Percentiles rank a stretch among this genome's conserved stretches.
These are phyloP conservation scores for Toxonevra muliebris DNA, from an alignment of 2,888 invertebrate species.

Conservation along the genomic window DNA sequence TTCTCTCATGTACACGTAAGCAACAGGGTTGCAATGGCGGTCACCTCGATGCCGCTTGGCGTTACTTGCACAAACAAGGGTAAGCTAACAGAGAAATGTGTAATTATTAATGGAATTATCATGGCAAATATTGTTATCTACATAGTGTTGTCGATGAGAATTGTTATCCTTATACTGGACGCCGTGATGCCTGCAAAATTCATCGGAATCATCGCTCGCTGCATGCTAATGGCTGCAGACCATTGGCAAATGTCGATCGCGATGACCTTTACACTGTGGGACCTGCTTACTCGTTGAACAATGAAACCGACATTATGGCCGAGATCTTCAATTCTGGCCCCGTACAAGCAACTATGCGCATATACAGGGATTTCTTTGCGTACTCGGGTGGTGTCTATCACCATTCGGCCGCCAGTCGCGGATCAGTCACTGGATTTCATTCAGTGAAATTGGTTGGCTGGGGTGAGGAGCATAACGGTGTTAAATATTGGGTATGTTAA, in stretches of 20 bases:
- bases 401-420: slow-evolving; percentile 69
- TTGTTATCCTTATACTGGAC: slow-evolving; percentile 84
- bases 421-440: slow-evolving; percentile 79
- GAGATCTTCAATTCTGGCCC: slow-evolving; percentile 92
- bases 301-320: slow-evolving; percentile 87
- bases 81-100: slow-evolving; percentile 55
- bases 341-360: slow-evolving; percentile 91
- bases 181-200: slow-evolving; percentile 73
- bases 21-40: slow-evolving; percentile 90
- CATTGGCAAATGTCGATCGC: slow-evolving; percentile 65
- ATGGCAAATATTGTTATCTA: neutral
- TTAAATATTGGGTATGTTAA: slow-evolving; percentile 85
- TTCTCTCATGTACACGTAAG: slow-evolving; percentile 84
- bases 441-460: slow-evolving; percentile 93
- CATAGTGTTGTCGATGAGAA: slow-evolving; percentile 82
- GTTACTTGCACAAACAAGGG: slow-evolving; percentile 82
- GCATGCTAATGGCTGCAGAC: slow-evolving; percentile 68
- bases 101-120: no score
- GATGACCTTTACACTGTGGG: slow-evolving; percentile 76
- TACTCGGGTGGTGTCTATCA: slow-evolving; percentile 87
- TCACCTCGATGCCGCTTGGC: slow-evolving; percentile 91
- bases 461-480: slow-evolving; percentile 77
- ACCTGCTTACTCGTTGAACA: slow-evolving; percentile 78
- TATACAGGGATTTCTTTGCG: slow-evolving; percentile 92
- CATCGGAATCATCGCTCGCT: slow-evolving; percentile 61